A percentile compares a stretch with the other conserved stretches of the same genome.
Conservation (phyloP, 1,140 invertebrate genomes). For the Ceratoteleas bidentatus region DNA sequence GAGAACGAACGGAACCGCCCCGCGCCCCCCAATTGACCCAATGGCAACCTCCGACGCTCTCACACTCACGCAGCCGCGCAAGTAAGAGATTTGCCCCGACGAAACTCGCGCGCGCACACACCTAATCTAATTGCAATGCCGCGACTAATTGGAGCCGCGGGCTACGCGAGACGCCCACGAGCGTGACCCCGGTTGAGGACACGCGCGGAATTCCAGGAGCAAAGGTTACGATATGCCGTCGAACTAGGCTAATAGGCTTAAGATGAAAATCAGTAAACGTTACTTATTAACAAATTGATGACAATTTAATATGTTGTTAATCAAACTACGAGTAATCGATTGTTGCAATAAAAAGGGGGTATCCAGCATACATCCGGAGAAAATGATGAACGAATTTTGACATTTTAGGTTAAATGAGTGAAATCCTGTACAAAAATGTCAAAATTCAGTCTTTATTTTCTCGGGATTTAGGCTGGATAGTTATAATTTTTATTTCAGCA, state of each 20-base stretch:
- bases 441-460: too few relatives aligned
- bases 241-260: constrained; percentile 59
- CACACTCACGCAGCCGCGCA: constrained; percentile 32
- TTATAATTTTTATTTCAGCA: too few relatives aligned
- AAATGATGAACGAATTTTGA: too few relatives aligned
- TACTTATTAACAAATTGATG: too few relatives aligned
- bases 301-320: too few relatives aligned
- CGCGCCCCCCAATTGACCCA: constrained; percentile 17
- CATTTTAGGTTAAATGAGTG: too few relatives aligned
- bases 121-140: constrained; percentile 34
- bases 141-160: constrained; percentile 43
- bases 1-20: constrained; percentile 16
- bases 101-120: constrained; percentile 17
- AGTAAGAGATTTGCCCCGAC: constrained; percentile 3
- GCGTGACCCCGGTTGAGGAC: constrained; percentile 24
- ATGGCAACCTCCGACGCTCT: constrained; percentile 20
- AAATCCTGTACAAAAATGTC: too few relatives aligned
- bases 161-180: constrained; percentile 57
- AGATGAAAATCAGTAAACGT: too few relatives aligned
- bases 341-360: too few relatives aligned
- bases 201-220: constrained; percentile 58
- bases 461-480: too few relatives aligned
- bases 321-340: too few relatives aligned
- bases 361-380: too few relatives aligned
- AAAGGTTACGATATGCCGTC: constrained; percentile 32